Percentiles rank a stretch among this genome's conserved stretches.
phyloP scores from a whole-genome alignment of 2,888 invertebrate genomes.

The Cephus pulcher region DNA sequence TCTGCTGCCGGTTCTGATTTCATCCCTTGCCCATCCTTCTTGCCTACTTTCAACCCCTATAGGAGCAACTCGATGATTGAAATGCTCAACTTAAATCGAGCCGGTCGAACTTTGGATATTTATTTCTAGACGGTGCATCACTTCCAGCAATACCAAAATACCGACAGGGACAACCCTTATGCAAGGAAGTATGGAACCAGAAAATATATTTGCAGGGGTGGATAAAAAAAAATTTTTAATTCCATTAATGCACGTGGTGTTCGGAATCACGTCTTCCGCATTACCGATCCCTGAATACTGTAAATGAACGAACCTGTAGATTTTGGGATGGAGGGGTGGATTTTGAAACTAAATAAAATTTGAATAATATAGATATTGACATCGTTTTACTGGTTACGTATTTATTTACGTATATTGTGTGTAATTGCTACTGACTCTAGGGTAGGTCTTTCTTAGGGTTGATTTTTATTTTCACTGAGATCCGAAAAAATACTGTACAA shows the following conservation, averaged over 20 bases:
- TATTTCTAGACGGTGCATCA: background rate
- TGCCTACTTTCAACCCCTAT: background rate
- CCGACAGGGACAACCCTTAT: background rate
- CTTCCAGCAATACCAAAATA: background rate
- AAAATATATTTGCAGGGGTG: background rate
- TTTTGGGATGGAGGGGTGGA: background rate
- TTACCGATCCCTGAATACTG: background rate
- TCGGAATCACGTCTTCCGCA: background rate
- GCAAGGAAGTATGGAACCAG: background rate
- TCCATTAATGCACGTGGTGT: background rate
- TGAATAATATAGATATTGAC: too few species aligned
- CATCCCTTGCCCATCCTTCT: background rate
- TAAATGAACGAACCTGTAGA: background rate
- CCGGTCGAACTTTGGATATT: background rate
- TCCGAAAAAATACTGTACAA: background rate
- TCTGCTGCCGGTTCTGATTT: background rate
- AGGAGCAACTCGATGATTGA: background rate
- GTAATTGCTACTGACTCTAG: too few species aligned
- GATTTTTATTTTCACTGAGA: background rate
- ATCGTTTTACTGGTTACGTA: too few species aligned
- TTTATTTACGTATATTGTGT: too few species aligned
- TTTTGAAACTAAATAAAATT: too few species aligned
- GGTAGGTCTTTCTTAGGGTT: background rate
- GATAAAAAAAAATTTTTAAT: background rate
- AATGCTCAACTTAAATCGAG: background rate